These are phyloP conservation scores for Gonocerus acuteangulatus DNA, from an alignment of 2,888 invertebrate species.

Conservation along the genomic window DNA sequence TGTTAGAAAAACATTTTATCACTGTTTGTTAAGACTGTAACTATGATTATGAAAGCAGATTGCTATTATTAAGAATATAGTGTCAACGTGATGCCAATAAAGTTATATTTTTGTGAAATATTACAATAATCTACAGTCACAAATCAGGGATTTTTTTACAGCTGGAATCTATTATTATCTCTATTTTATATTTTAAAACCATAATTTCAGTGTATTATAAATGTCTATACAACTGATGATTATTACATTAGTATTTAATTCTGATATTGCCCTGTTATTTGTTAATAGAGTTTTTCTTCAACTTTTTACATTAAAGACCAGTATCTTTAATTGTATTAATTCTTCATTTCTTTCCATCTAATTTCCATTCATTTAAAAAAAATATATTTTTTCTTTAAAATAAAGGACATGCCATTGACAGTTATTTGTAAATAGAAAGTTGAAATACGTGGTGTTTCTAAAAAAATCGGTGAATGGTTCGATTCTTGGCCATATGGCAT, in stretches of 20 bases:
- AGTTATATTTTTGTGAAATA: conserved; percentile 36
- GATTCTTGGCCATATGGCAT: no score
- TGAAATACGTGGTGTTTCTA: no score
- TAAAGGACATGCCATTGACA: no score
- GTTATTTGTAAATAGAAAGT: no score
- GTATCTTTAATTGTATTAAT: conserved; percentile 21
- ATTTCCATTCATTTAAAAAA: no score
- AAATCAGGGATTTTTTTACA: conserved; percentile 36
- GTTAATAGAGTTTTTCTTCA: conserved; percentile 34
- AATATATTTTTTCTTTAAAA: not conserved
- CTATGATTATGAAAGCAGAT: conserved; percentile 20
- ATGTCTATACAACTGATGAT: conserved; percentile 19
- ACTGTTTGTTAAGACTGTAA: conserved; percentile 26
- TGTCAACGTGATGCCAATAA: conserved; percentile 26
- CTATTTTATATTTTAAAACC: conserved; percentile 28
- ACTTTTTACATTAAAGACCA: conserved; percentile 33
- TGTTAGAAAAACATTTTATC: conserved; percentile 6
- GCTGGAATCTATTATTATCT: conserved; percentile 25
- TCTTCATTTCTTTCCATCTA: not conserved
- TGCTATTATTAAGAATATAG: conserved; percentile 18
- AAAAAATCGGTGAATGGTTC: no score
- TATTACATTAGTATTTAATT: conserved; percentile 28
- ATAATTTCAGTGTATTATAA: conserved; percentile 26
- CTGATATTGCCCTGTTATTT: conserved; percentile 34
- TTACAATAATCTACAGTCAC: conserved; percentile 29